Evolutionary conservation across 2,888 invertebrate species (phyloP).

Genomic region (Pandemis cinnamomeana): DNA sequence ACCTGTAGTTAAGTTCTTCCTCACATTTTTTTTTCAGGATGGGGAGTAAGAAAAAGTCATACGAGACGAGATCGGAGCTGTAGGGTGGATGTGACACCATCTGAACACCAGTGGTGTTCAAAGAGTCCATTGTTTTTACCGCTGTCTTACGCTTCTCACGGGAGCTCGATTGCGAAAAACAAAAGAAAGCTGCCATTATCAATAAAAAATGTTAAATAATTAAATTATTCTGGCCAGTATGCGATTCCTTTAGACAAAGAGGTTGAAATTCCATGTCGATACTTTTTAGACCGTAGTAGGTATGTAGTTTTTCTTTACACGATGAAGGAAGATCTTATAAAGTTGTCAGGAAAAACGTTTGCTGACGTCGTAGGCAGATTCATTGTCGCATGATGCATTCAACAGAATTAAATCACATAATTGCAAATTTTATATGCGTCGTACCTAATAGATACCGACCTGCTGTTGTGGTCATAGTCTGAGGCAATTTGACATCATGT

Average conservation of each 20-base stretch:
- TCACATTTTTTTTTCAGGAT: too few relatives aligned
- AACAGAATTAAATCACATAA: slow-evolving; percentile 31
- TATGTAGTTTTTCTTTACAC: background rate
- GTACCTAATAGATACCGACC: background rate
- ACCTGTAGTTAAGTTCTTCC: background rate
- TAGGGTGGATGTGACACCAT: too few relatives aligned
- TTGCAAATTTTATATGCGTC: slow-evolving; percentile 30
- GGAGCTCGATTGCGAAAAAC: too few relatives aligned
- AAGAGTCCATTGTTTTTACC: too few relatives aligned
- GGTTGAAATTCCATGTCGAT: too few relatives aligned
- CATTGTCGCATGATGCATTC: slow-evolving; percentile 21
- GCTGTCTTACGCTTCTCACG: too few relatives aligned
- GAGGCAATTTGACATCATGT: background rate
- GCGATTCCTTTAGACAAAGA: background rate
- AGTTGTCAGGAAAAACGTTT: background rate
- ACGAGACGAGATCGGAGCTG: too few relatives aligned
- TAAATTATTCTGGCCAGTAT: background rate
- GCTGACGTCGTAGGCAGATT: slow-evolving; percentile 18
- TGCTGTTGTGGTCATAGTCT: background rate
- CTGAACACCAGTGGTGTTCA: too few relatives aligned
- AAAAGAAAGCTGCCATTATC: too few relatives aligned
- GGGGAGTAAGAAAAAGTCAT: too few relatives aligned
- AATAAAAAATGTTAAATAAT: too few relatives aligned
- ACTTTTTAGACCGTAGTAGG: too few relatives aligned
- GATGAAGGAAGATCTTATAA: slow-evolving; percentile 1